Evolutionary conservation across 2,113 vertebrate species (phyloP).

Genomic region (Pedetes capensis): DNA sequence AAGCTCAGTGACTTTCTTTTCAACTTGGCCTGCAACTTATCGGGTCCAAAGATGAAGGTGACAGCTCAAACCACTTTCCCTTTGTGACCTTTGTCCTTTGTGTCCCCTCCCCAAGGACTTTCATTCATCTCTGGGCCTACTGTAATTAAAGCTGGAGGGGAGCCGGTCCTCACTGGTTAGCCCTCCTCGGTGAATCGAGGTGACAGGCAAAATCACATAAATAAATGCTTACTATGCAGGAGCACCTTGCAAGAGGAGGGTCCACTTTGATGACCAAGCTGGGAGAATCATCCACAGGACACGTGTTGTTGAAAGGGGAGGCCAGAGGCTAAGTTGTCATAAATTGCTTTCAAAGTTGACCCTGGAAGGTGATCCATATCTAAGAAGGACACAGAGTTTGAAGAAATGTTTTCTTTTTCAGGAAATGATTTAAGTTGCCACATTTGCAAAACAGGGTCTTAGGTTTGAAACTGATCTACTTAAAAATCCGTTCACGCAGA

Average conservation of each 20-base stretch:
- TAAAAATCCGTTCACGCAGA: conserved; percentile 40
- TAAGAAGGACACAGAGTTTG: conserved; percentile 59
- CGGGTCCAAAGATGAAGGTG: conserved; percentile 39
- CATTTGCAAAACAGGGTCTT: conserved; percentile 65
- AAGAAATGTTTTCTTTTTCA: conserved; percentile 55
- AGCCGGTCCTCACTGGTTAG: conserved; percentile 16
- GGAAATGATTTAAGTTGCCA: conserved; percentile 62
- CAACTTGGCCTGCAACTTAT: conserved; percentile 34
- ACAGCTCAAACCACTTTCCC: conserved; percentile 65
- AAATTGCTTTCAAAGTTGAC: conserved; percentile 68
- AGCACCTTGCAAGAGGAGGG: neutral
- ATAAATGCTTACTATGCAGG: conserved; percentile 50
- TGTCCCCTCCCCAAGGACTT: conserved; percentile 56
- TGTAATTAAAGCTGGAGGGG: conserved; percentile 66
- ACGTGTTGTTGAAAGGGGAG: conserved; percentile 58
- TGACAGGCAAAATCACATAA: conserved; percentile 10
- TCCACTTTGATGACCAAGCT: conserved; percentile 57
- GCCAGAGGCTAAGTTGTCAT: conserved; percentile 65
- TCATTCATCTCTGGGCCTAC: conserved; percentile 62
- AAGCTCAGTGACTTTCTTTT: conserved; percentile 42
- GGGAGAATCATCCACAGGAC: conserved; percentile 61
- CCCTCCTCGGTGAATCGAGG: neutral
- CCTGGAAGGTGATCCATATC: conserved; percentile 63
- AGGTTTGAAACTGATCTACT: conserved; percentile 61
- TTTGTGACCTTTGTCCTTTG: conserved; percentile 66